Conservation (phyloP, 1,140 invertebrate genomes). For the Rhysida immarginata region DNA sequence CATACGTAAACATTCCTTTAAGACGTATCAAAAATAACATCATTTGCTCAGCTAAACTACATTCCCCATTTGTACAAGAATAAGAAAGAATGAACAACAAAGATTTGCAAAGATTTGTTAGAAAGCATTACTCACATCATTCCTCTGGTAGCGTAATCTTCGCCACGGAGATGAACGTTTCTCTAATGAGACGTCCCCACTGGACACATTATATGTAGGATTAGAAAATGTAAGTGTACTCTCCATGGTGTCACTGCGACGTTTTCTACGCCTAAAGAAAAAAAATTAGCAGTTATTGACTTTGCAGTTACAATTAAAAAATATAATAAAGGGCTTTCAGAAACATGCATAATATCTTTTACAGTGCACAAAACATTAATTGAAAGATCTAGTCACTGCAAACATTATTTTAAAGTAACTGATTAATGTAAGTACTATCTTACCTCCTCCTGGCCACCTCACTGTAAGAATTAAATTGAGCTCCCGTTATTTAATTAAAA, state of each 20-base stretch:
- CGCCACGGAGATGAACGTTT: conserved; percentile 50
- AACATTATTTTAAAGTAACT: conserved; percentile 9
- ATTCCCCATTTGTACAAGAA: neutral
- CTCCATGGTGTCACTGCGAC: conserved; percentile 37
- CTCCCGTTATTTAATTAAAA: neutral
- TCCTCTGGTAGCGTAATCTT: conserved; percentile 49
- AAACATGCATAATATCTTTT: neutral
- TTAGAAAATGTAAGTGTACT: conserved; percentile 57
- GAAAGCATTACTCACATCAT: conserved; percentile 21
- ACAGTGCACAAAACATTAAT: conserved; percentile 12
- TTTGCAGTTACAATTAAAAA: conserved; percentile 9
- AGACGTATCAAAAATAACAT: neutral
- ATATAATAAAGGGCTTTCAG: conserved; percentile 4
- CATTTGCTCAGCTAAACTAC: neutral
- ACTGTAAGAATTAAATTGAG: conserved; percentile 18
- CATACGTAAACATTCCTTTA: neutral
- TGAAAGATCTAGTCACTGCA: conserved; percentile 11
- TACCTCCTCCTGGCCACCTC: conserved; percentile 21
- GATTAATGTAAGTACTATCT: neutral
- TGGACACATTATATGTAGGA: conserved; percentile 57
- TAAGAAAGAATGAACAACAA: neutral
- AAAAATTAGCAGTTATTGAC: conserved; percentile 7
- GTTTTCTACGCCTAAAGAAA: conserved; percentile 39
- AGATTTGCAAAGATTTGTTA: neutral
- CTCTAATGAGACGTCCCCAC: conserved; percentile 35